Base-by-base conservation (phyloP, 2,888 invertebrate species). In the Hirudinaria manillensis region DNA sequence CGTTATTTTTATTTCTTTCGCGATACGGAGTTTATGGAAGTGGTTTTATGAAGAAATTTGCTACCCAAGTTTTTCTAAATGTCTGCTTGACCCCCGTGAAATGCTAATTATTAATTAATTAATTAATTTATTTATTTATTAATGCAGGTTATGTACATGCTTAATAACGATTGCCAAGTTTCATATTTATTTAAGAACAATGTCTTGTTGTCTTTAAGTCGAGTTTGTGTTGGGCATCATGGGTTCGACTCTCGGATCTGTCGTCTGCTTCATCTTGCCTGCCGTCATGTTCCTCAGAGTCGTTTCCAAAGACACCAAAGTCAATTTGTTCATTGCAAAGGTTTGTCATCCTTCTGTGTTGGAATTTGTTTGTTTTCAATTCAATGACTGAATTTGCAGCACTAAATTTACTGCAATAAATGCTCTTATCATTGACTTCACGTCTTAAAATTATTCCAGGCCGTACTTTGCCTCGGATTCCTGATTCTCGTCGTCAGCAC, bases 161-260 rank as follows among this genome's bases (percentile, higher is more conserved):
- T 6, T 38, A 38, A 38, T 10, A 38, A 38, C 38, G 10, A 38
- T 38, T 45, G 10, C 3, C 16, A 45, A 45, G 13, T 45, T 45
- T 16, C 10, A 36, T 45, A 45, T 45, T 16, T 16, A 45, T 16
- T 10, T 2, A 10, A 45, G 45, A 45, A 16, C 45, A 45, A 45
- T 10, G 13, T 45, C 45, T 45, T 38, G 4, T 38, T 38, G 38
- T 38, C 16, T 45, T 83, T 36, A 81, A 85, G 87, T 88, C 77
- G 87, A 98, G 87, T 89, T 97, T 81, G 93, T 98, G 75, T 89
- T 99, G 76, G 96, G 96, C 0, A 87, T 98, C 53, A 91, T 94
- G 55, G 98, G 98, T 0, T 93, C 97, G 1, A 96, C 97, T 0
- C 94, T 96, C 80, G 98, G 98, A 0, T 92, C 94, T 21, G 89